phyloP scores from a whole-genome alignment of 1,140 invertebrate species.

The Diorhabda elongata region DNA sequence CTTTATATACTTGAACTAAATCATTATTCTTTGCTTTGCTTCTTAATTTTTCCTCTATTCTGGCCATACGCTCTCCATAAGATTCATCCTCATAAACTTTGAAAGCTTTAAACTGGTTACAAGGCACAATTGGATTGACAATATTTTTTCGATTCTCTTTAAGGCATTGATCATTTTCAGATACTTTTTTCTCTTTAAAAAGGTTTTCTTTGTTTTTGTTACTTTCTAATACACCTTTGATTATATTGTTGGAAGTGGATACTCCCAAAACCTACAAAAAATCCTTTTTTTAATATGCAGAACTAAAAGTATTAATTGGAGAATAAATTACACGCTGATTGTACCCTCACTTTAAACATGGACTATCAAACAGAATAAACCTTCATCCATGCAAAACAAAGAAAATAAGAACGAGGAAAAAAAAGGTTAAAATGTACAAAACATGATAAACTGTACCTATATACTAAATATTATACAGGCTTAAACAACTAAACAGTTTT shows the following conservation, averaged over 20 bases:
- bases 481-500: no score
- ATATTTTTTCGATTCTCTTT: slow-evolving; percentile 42
- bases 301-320: no score
- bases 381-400: no score
- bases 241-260: slow-evolving; percentile 9
- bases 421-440: no score
- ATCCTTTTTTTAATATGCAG: no score
- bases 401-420: no score
- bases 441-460: no score
- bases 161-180: slow-evolving; percentile 37
- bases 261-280: slow-evolving; percentile 22
- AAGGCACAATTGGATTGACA: slow-evolving; percentile 47
- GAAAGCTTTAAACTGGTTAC: slow-evolving; percentile 65
- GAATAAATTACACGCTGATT: no score
- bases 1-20: slow-evolving; percentile 31
- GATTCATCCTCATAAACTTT: slow-evolving; percentile 68
- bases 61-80: slow-evolving; percentile 48
- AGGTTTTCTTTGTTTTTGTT: not conserved
- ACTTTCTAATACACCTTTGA: not conserved
- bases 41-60: slow-evolving; percentile 41
- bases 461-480: no score
- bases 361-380: no score
- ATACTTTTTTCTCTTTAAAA: slow-evolving; percentile 8
- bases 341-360: no score
- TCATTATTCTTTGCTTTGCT: slow-evolving; percentile 12